Conservation (phyloP, 2,888 invertebrate species). For the Protophormia terraenovae region DNA sequence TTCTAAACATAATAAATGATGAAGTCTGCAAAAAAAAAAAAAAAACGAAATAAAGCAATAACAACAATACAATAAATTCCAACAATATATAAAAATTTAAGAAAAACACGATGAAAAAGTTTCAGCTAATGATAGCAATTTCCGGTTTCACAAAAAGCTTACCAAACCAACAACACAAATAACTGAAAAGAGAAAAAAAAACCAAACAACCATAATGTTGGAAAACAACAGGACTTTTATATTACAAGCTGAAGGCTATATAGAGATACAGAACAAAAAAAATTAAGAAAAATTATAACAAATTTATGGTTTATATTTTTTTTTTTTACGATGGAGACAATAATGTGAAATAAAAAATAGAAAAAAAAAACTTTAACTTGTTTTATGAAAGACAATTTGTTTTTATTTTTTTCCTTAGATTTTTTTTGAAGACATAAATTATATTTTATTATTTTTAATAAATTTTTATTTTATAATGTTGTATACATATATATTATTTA, state of each 20-base stretch:
- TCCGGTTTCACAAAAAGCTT: constrained; percentile 56
- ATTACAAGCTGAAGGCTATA: constrained; percentile 33
- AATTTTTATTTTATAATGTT: constrained; percentile 6
- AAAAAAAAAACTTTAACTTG: constrained; percentile 8
- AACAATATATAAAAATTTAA: constrained; percentile 15
- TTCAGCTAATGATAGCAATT: constrained; percentile 65
- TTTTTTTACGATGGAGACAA: neutral
- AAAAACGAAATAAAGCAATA: constrained; percentile 28
- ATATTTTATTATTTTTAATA: constrained; percentile 48
- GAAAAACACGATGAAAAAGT: constrained; percentile 30
- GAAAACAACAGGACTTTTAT: constrained; percentile 43
- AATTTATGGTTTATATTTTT: constrained; percentile 51
- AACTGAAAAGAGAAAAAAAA: neutral
- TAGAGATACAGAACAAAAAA: neutral
- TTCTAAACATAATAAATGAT: constrained; percentile 57
- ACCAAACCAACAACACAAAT: constrained; percentile 31
- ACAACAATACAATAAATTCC: constrained; percentile 6
- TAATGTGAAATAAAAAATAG: neutral
- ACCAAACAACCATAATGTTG: neutral
- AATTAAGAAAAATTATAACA: constrained; percentile 47
- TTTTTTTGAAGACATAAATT: constrained; percentile 32
- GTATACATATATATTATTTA: neutral
- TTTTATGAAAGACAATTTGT: constrained; percentile 45
- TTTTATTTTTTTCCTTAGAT: neutral
- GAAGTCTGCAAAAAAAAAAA: constrained; percentile 49